These are phyloP conservation scores for Periphyllus acericola DNA, from an alignment of 2,888 invertebrate genomes.

Conservation along the genomic window DNA sequence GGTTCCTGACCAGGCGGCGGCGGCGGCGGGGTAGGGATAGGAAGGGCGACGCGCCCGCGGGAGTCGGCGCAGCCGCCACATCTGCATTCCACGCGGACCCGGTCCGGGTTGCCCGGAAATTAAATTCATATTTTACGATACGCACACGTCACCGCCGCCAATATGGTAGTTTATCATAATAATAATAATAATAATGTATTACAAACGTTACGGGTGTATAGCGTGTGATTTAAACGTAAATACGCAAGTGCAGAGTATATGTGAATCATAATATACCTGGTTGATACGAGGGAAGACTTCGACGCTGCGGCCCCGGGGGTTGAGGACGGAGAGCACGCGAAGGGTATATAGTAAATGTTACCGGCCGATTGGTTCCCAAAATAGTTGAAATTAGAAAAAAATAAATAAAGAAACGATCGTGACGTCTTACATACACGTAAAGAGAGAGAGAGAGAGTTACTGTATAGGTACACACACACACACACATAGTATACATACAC, in stretches of 20 bases:
- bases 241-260: too few species aligned
- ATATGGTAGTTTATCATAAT: background rate
- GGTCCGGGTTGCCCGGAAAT: constrained; percentile 39
- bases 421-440: too few species aligned
- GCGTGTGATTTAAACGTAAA: background rate
- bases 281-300: too few species aligned
- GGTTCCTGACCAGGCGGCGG: background rate
- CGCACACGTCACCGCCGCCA: background rate
- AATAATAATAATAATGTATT: background rate
- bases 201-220: background rate
- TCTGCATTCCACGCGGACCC: constrained; percentile 35
- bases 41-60: constrained; percentile 12
- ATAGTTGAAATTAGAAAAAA: background rate
- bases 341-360: too few species aligned
- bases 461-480: background rate
- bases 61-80: constrained; percentile 11
- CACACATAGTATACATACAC: background rate
- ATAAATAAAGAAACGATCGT: constrained; percentile 28
- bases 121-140: constrained; percentile 49
- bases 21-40: constrained; percentile 12
- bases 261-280: background rate
- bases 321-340: too few species aligned
- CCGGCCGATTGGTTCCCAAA: constrained; percentile 40
- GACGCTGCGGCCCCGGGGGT: too few species aligned
- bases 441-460: background rate